Percentiles rank a stretch among this genome's conserved stretches.
phyloP scores from a whole-genome alignment of 2,797 vertebrate species.

The Zalophus californianus region DNA sequence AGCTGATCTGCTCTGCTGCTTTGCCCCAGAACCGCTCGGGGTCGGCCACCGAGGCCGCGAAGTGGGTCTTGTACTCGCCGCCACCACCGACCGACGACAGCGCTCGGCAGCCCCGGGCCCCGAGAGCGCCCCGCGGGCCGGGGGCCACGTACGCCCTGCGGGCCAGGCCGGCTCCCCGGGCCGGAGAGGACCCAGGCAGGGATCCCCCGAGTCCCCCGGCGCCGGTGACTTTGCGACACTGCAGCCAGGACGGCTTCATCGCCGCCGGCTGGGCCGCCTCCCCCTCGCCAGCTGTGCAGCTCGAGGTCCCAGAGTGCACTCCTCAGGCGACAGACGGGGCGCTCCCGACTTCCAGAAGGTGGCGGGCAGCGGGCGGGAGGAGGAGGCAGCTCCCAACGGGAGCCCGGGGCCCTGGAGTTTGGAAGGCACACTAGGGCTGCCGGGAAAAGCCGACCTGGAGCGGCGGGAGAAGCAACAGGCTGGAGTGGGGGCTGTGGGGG shows the following conservation, averaged over 20 bases:
- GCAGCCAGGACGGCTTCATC: slow-evolving; percentile 76
- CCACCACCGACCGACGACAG: not conserved
- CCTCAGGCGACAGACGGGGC: rapidly evolving
- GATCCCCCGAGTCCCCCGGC: slow-evolving; percentile 21
- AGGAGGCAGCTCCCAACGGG: not conserved
- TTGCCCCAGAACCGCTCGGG: slow-evolving; percentile 92
- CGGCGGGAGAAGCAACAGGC: not conserved
- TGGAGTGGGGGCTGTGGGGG: not conserved
- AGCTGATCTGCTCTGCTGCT: slow-evolving; percentile 88
- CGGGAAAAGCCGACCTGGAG: slow-evolving; percentile 74
- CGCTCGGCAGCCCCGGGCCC: not conserved
- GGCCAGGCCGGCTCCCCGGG: not conserved
- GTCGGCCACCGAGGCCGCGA: slow-evolving; percentile 87
- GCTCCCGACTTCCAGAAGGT: rapidly evolving
- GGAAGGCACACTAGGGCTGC: not conserved
- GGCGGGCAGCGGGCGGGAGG: not conserved
- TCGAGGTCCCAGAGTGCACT: not conserved
- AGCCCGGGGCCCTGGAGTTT: not conserved
- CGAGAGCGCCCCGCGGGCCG: not conserved
- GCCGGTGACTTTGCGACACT: slow-evolving; percentile 69
- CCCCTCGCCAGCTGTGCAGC: not conserved
- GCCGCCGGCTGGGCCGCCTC: not conserved
- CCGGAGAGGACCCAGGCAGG: not conserved
- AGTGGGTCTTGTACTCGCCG: slow-evolving; percentile 87
- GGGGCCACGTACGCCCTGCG: slow-evolving; percentile 59